Base-by-base conservation (phyloP, 64 coral and sea anemone genomes). In the Anthopleura sola region DNA sequence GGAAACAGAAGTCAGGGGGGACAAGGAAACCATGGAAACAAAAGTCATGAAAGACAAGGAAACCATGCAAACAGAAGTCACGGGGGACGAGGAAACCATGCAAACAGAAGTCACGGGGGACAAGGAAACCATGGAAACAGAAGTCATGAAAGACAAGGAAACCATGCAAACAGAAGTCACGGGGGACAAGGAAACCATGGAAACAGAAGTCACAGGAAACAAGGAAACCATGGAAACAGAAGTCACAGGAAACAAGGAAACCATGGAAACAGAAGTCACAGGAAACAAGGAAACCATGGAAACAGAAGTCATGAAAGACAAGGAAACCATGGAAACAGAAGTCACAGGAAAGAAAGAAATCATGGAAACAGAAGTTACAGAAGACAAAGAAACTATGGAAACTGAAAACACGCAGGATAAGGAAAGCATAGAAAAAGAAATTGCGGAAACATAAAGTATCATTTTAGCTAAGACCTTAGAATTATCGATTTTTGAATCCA, bases 61-160 rank as follows among this genome's bases (percentile, higher is more conserved):
- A 69, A 69, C 6, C 66, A 17, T 71, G 66, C 29, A 32, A 36
- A 71, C 66, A 14, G 8, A 34, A 71, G 3, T 17, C 29, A 5
- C 66, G 1, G 29, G 13, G 14, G 14, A 15, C 23, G 34, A 32
- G 16, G 58, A 62, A n/a, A 62, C 58, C 21, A 28, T 23, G 58
- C 23, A 24, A 62, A 62, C 58, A n/a, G 58, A 62, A 26, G 21
- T 28, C 23, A 24, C 58, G 7, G 58, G 24, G 7, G 17, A 62
- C 58, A 62, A 62, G 58, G 58, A 28, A 62, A 62, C 58, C 58
- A 62, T 62, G 58, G 58, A 26, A 62, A 62, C 58, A 62, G 58
- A 62, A 26, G 0, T 62, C 58, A 24, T 5, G 7, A 23, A 23
- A 11, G 58, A n/a, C 4, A 26, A 62, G 58, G 58, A 62, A 62